Evolutionary conservation across 2,888 invertebrate genomes (phyloP), one percentile per base, ranked within the genome.

Genomic region (Drosophila fungiperda): DNA sequence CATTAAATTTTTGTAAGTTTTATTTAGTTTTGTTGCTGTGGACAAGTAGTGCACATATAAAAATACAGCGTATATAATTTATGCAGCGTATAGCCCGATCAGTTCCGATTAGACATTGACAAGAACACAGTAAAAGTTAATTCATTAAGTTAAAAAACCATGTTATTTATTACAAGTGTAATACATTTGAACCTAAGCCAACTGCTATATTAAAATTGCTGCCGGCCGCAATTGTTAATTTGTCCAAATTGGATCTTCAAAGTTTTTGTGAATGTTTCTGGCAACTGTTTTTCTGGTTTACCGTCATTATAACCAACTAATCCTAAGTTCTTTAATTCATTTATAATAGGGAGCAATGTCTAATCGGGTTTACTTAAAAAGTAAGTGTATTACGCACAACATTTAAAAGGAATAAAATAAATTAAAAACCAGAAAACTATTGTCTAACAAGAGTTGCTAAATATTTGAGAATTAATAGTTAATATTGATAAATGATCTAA

Each of bases 171-270:
- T 23, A 36, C 15, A 5, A 29, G 29, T 40, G 20, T 1, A 32
- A 40, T 42, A 36, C 12, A 20, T 58, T 57, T 11, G 20, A 32
- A 23, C 29, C 20, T 3, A 26, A 29, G 7, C 20, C 42, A 53
- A 48, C 62, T 65, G 55, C 54, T 36, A 64, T 45, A 26, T 29
- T 53, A 72, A 55, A 76, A 83, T 87, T 80, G 84, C 84, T 89
- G 89, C 83, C 83, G 83, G 89, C 83, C 83, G 87, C 87, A 87
- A 89, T 86, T 80, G 73, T 70, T 76, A 33, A 54, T 50, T 52
- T 23, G 50, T 49, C 6, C 8, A 62, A 45, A 57, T 17, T 42
- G 33, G 35, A 29, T 29, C 36, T 29, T 5, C 2, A 29, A 29
- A 17, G 20, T 15, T 33, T n/a, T 36, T 38, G 17, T 48, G 11